phyloP scores from a whole-genome alignment of 1,140 invertebrate species.

The Nephotettix cincticeps region DNA sequence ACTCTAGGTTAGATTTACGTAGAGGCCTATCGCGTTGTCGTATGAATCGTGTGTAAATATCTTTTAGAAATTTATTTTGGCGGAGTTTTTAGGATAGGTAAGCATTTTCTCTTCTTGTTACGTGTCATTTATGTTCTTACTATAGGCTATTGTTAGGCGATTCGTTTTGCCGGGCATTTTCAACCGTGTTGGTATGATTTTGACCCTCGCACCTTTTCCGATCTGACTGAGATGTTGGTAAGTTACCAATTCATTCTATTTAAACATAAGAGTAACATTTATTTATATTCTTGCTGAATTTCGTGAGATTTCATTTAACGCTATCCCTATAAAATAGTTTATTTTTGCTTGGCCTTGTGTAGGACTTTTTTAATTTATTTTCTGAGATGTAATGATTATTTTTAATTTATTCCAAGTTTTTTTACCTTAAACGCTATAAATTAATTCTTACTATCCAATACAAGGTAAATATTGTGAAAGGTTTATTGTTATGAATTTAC shows the following conservation, averaged over 20 bases:
- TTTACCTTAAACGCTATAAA: too few relatives aligned
- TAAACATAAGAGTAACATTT: not conserved
- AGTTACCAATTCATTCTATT: not conserved
- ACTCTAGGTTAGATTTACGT: not conserved
- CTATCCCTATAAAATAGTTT: too few relatives aligned
- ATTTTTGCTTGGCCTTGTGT: too few relatives aligned
- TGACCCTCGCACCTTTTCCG: not conserved
- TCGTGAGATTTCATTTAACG: too few relatives aligned
- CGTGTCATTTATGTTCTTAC: not conserved
- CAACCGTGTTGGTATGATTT: too few relatives aligned
- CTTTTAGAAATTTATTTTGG: not conserved
- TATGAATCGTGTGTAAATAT: not conserved
- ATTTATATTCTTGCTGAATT: too few relatives aligned
- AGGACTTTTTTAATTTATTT: too few relatives aligned
- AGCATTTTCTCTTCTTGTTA: not conserved
- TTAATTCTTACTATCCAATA: too few relatives aligned
- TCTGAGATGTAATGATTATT: too few relatives aligned
- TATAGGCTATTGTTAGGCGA: not conserved
- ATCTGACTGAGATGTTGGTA: not conserved
- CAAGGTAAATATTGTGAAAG: too few relatives aligned
- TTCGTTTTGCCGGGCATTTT: not conserved
- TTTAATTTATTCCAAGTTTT: too few relatives aligned
- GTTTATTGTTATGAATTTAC: too few relatives aligned
- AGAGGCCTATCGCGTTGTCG: conserved; percentile 5
- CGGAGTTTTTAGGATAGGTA: not conserved